Base-by-base conservation (phyloP, 2,888 invertebrate genomes). In the Clusia tigrina region DNA sequence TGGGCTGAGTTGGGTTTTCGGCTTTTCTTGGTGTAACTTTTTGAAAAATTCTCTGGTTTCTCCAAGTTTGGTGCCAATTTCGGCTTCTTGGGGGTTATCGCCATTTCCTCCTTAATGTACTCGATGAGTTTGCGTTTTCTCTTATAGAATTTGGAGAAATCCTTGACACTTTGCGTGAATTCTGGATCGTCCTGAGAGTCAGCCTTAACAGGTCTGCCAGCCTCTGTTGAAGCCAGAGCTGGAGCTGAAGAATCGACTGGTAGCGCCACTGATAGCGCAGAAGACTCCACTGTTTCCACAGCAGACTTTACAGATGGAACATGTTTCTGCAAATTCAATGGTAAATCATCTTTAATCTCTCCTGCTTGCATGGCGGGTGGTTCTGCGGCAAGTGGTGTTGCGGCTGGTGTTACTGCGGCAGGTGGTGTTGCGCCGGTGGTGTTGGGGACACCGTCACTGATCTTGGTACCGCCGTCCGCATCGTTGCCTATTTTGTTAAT, bases 121-220 rank as follows among this genome's bases (percentile, higher is more conserved):
- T 77, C 75, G 0, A 73, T 75, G 22, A 67, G 63, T 59, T 71
- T 73, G 0, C 79, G 74, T 65, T 79, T 80, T 2, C 79, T 67
- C 62, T 80, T 80, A 53, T 79, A 74, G 60, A 80, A 77, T 60
- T 79, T 80, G 1, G 71, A 71, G 64, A 74, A 74, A 10, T 77
- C 70, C 37, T 75, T 76, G 1, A 73, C 68, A 17, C 73, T 72
- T 59, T 76, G 71, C 12, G 66, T 64, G 46, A 69, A 67, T 15
- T 72, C 74, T 2, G 32, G 42, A 1, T 65, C 65, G 1, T 56
- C 68, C 6, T 66, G 66, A 0, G 57, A 52, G 17, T 51, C 54
- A 20, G 17, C 2, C 46, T 61, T 32, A 5, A 37, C 22, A n/a
- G n/a, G n/a, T n/a, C n/a, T n/a, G n/a, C n/a, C n/a, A 9, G 23